Base-by-base conservation (phyloP, 2,797 vertebrate genomes). In the Ambastaia sidthimunki region DNA sequence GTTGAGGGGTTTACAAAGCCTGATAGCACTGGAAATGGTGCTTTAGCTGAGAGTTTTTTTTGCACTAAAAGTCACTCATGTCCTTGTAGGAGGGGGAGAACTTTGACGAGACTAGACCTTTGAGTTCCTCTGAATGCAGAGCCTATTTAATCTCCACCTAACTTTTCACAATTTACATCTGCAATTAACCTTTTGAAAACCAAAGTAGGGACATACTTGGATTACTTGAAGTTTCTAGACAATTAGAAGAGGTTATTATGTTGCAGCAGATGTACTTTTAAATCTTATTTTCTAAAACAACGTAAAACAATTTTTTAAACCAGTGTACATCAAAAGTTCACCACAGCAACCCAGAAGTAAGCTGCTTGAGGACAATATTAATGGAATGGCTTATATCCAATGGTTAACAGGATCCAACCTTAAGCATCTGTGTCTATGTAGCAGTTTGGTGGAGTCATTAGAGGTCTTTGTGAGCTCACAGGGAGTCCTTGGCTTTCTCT, bases 21-120 rank as follows among this genome's bases (percentile, higher is more conserved):
- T 94, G 92, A 92, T 90, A 93, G 93, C 93, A 94, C 94, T 94
- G 93, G 92, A 94, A 91, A 81, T 88, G 88, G 93, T 94, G 93
- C 93, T 93, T 93, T 90, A 92, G 93, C 92, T 92, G 91, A 92
- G 93, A 92, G 92, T 89, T 90, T 94, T n/a, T 82, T 95, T 44
- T 94, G 94, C 94, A 95, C 94, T 95, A 95, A 92, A 91, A 89
- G 92, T 84, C 91, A 74, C 34, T 74, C 50, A 90, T 89, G 91
- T 92, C 89, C 92, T 93, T 90, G 85, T 89, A 86, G 88, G 86
- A 89, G 85, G 86, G 90, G 88, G 88, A 89, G 91, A 90, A 88
- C 90, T 31, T 62, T 62, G 7, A 60, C n/a, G 89, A 84, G 90
- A 87, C 90, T 90, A 88, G 91, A 88, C 92, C 91, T 88, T 90